Percentiles rank a stretch among this genome's conserved stretches.
phyloP scores from a whole-genome alignment of 2,113 vertebrate species.

The Pontoporia blainvillei region DNA sequence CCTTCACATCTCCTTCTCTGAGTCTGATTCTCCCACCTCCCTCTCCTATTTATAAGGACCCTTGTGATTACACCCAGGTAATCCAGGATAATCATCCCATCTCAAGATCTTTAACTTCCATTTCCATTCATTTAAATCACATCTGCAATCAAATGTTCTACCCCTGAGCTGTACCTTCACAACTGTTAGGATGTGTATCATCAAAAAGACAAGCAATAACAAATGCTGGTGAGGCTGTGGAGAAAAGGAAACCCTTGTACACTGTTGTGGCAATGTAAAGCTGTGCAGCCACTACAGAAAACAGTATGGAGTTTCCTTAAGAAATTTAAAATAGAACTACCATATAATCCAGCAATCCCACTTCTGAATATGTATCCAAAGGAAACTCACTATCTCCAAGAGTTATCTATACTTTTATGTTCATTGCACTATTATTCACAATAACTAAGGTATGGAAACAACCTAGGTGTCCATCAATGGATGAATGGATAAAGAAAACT shows the following conservation, averaged over 20 bases:
- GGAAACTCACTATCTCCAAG: neutral
- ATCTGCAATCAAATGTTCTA: neutral
- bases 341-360: neutral
- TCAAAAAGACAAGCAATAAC: neutral
- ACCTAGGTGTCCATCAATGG: neutral
- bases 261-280: neutral
- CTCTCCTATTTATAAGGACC: neutral
- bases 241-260: neutral
- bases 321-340: neutral
- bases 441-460: neutral
- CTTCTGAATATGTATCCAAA: neutral
- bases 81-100: neutral
- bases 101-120: neutral
- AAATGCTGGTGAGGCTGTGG: neutral
- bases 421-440: neutral
- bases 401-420: neutral
- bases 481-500: neutral
- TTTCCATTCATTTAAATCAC: neutral
- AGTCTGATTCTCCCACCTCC: neutral
- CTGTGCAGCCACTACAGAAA: neutral
- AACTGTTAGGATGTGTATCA: neutral
- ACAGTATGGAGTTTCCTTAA: neutral
- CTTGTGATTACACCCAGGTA: neutral
- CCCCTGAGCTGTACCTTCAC: neutral
- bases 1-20: neutral